A percentile compares a stretch with the other conserved stretches of the same genome.
phyloP scores from a whole-genome alignment of 1,140 invertebrate genomes.

The Tetraneura akinire region DNA sequence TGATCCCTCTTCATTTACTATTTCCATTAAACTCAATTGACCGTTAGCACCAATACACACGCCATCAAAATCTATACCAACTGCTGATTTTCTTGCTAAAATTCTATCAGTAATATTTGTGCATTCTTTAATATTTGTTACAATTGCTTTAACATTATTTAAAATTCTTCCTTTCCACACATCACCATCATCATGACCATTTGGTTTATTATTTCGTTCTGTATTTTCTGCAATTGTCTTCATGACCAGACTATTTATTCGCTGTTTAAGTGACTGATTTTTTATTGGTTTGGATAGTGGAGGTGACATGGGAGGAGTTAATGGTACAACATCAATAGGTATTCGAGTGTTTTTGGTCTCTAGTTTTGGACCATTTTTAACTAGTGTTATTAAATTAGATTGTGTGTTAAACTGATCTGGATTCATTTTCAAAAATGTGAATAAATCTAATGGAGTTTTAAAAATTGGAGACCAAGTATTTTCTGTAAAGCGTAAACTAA shows the following conservation, averaged over 20 bases:
- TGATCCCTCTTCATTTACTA: conserved; percentile 76
- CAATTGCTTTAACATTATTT: conserved; percentile 76
- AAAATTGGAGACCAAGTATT: conserved; percentile 80
- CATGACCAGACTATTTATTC: conserved; percentile 83
- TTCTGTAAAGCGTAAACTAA: conserved; percentile 76
- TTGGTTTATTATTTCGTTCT: conserved; percentile 60
- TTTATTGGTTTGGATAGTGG: conserved; percentile 56
- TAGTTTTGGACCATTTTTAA: conserved; percentile 51
- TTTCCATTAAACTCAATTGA: conserved; percentile 81
- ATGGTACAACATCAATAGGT: conserved; percentile 38
- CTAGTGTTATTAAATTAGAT: conserved; percentile 79
- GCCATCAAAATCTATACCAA: conserved; percentile 83
- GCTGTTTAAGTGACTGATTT: conserved; percentile 77
- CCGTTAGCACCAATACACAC: conserved; percentile 85
- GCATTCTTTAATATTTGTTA: conserved; percentile 72
- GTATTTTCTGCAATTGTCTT: conserved; percentile 88
- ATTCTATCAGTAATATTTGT: conserved; percentile 77
- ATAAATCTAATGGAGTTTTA: conserved; percentile 81
- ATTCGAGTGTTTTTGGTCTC: conserved; percentile 41
- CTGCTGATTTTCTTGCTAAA: conserved; percentile 65
- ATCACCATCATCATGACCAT: conserved; percentile 62
- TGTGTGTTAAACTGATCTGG: conserved; percentile 88
- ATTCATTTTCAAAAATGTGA: conserved; percentile 85
- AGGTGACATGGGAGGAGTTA: conserved; percentile 45
- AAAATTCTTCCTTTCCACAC: conserved; percentile 79